Conservation (phyloP, 2,888 invertebrate genomes). For the Lepidochrysops patricia region DNA sequence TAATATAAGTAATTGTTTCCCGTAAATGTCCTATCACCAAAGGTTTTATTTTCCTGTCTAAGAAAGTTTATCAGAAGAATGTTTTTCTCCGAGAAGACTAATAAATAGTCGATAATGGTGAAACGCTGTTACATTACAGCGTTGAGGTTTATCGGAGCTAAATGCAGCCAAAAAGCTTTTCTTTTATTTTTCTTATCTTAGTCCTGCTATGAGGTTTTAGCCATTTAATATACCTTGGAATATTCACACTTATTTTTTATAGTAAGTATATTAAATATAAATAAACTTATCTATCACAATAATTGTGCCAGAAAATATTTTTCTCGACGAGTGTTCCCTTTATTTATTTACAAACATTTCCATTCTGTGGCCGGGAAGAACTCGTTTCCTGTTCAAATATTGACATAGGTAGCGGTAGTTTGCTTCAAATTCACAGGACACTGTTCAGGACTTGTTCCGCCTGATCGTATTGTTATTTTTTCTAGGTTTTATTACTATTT, state of each 20-base stretch:
- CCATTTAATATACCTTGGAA: background rate
- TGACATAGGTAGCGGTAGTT: slow-evolving; percentile 5
- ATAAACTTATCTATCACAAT: no score
- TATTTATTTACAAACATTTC: background rate
- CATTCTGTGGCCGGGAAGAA: background rate
- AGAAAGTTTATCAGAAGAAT: background rate
- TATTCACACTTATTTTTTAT: no score
- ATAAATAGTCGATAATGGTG: slow-evolving; percentile 9
- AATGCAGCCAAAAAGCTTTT: slow-evolving; percentile 7
- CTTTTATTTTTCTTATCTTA: background rate
- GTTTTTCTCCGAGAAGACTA: background rate
- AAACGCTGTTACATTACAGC: slow-evolving; percentile 6
- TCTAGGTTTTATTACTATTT: background rate
- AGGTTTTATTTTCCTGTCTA: background rate
- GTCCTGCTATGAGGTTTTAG: background rate
- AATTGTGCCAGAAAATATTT: background rate
- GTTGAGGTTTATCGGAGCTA: slow-evolving; percentile 7
- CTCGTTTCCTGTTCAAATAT: slow-evolving; percentile 6
- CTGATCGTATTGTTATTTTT: background rate
- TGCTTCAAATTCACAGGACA: background rate
- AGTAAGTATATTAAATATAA: no score
- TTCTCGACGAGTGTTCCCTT: background rate
- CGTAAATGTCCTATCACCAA: no score
- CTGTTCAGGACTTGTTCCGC: background rate
- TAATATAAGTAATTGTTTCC: no score